A percentile compares a stretch with the other conserved stretches of the same genome.
phyloP scores from a whole-genome alignment of 2,797 vertebrate genomes.

The Chrysolophus pictus region DNA sequence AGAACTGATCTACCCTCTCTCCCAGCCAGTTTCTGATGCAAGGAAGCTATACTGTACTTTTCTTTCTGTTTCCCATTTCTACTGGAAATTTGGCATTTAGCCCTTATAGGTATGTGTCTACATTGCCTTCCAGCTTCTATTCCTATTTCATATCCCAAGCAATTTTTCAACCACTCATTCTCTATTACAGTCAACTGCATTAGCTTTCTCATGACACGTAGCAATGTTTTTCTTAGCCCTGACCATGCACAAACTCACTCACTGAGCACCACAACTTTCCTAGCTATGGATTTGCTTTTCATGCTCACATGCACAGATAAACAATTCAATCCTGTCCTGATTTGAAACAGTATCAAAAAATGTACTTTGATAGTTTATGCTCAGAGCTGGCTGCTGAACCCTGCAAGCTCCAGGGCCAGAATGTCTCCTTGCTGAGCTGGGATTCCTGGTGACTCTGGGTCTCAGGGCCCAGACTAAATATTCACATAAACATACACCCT shows the following conservation, averaged over 20 bases:
- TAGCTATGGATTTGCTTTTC: not conserved
- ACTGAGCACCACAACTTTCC: not conserved
- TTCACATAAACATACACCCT: not conserved
- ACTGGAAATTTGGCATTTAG: not conserved
- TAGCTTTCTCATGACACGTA: not conserved
- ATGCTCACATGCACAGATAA: not conserved
- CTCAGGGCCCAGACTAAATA: not conserved
- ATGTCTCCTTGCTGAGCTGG: not conserved
- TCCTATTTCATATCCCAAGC: not conserved
- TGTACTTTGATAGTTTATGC: not conserved
- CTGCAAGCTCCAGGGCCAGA: rapidly evolving
- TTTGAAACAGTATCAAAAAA: not conserved
- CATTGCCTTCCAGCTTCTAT: not conserved
- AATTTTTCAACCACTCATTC: not conserved
- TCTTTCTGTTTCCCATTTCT: not conserved
- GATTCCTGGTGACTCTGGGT: not conserved
- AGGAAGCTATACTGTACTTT: not conserved
- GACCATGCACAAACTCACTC: not conserved
- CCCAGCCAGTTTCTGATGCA: not conserved
- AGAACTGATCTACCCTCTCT: not conserved
- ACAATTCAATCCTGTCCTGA: not conserved
- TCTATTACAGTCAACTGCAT: not conserved
- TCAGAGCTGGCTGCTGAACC: not conserved
- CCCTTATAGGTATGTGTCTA: not conserved
- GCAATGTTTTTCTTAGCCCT: not conserved